These are phyloP conservation scores for Silurus meridionalis DNA, from an alignment of 2,113 vertebrate species.

Conservation along the genomic window DNA sequence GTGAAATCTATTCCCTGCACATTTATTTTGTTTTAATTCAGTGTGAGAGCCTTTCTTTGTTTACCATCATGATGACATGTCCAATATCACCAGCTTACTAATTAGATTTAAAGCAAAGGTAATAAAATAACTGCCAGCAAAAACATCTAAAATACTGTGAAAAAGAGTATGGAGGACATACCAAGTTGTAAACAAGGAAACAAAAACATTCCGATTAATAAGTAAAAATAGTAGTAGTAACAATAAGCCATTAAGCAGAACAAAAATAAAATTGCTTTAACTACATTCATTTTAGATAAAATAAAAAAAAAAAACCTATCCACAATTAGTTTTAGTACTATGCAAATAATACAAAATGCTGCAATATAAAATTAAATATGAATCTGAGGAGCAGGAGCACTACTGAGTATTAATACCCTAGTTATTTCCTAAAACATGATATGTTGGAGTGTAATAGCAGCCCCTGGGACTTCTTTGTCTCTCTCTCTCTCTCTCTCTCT, in stretches of 20 bases:
- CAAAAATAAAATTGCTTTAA: no score
- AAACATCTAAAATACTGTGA: constrained; percentile 12
- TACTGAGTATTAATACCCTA: no score
- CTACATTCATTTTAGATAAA: no score
- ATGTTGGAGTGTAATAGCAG: constrained; percentile 49
- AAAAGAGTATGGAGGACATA: neutral
- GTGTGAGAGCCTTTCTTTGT: constrained; percentile 23
- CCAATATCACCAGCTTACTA: constrained; percentile 35
- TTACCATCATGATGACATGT: constrained; percentile 13
- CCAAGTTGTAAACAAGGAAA: neutral
- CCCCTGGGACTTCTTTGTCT: constrained; percentile 30
- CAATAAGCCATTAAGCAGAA: no score
- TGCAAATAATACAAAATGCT: no score
- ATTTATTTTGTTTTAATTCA: constrained; percentile 32
- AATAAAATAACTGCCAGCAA: constrained; percentile 29
- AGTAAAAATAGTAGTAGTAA: no score
- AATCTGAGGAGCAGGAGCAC: no score
- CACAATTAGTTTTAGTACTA: no score
- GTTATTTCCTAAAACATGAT: constrained; percentile 41
- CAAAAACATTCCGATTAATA: no score
- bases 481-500: neutral
- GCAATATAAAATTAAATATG: no score
- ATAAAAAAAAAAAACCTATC: no score
- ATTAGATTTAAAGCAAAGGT: constrained; percentile 42
- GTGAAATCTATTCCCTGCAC: constrained; percentile 16